Percentiles rank a stretch among this genome's conserved stretches.
Evolutionary conservation across 1,140 invertebrate species (phyloP).

Genomic region (Octopus sinensis): DNA sequence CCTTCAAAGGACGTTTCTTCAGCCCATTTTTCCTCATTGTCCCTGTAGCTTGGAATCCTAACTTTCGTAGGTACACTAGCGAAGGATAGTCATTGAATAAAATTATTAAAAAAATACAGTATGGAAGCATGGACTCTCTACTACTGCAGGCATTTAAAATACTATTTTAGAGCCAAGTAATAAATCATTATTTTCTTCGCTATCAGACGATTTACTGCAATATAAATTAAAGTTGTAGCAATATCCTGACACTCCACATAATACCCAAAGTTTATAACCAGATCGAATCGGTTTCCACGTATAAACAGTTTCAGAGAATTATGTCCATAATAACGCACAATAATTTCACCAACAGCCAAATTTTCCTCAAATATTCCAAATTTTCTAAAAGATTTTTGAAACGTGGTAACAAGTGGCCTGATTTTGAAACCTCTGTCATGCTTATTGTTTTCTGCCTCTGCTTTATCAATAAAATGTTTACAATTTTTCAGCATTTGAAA

Average conservation of each 20-base stretch:
- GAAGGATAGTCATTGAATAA: no score
- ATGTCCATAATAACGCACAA: constrained; percentile 7
- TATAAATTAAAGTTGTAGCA: background rate
- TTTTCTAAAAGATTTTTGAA: no score
- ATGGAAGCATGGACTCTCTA: background rate
- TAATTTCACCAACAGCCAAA: background rate
- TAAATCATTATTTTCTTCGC: background rate
- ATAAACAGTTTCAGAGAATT: constrained; percentile 1
- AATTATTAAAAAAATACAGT: background rate
- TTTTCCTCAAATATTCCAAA: constrained; percentile 5
- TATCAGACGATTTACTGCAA: background rate
- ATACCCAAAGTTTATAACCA: background rate
- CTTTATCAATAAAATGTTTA: background rate
- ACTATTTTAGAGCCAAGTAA: background rate
- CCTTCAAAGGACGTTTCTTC: background rate
- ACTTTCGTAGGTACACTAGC: background rate
- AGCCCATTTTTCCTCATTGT: background rate
- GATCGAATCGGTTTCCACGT: background rate
- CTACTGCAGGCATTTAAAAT: background rate
- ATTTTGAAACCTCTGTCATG: no score
- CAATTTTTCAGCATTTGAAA: background rate
- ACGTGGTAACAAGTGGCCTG: no score
- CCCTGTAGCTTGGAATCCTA: background rate
- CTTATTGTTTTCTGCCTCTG: background rate
- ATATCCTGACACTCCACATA: background rate